phyloP scores from a whole-genome alignment of 2,888 invertebrate species.

The Athalia cordata region DNA sequence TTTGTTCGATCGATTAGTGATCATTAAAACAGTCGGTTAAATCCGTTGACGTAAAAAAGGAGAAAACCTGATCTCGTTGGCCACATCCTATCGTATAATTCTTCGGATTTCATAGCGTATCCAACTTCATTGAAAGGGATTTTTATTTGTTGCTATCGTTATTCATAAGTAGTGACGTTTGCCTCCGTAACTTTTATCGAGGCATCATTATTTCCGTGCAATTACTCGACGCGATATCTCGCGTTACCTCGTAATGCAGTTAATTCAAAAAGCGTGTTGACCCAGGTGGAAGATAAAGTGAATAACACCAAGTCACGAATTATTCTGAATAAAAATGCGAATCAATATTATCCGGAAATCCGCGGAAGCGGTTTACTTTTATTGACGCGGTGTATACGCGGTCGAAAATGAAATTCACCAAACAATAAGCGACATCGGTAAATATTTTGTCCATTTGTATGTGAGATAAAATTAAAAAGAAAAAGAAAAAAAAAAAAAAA shows the following conservation, averaged over 20 bases:
- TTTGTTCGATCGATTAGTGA: background rate
- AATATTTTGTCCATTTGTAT: too few relatives aligned
- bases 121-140: constrained; percentile 34
- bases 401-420: too few relatives aligned
- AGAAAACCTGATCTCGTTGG: constrained; percentile 6
- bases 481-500: background rate
- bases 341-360: too few relatives aligned
- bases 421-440: too few relatives aligned
- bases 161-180: too few relatives aligned
- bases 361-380: too few relatives aligned
- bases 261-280: constrained; percentile 18
- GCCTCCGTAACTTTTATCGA: too few relatives aligned
- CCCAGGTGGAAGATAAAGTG: constrained; percentile 46
- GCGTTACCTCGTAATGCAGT: background rate
- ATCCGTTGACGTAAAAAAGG: background rate
- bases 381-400: too few relatives aligned
- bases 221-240: background rate
- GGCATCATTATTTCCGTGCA: background rate
- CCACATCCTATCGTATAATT: too few relatives aligned
- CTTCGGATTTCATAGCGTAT: background rate
- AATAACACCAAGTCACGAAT: too few relatives aligned
- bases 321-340: too few relatives aligned
- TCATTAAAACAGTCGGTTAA: constrained; percentile 12
- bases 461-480: too few relatives aligned
- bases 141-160: background rate